These are phyloP conservation scores for Callaeas wilsoni DNA, from an alignment of 2,113 vertebrate genomes.

Conservation along the genomic window DNA sequence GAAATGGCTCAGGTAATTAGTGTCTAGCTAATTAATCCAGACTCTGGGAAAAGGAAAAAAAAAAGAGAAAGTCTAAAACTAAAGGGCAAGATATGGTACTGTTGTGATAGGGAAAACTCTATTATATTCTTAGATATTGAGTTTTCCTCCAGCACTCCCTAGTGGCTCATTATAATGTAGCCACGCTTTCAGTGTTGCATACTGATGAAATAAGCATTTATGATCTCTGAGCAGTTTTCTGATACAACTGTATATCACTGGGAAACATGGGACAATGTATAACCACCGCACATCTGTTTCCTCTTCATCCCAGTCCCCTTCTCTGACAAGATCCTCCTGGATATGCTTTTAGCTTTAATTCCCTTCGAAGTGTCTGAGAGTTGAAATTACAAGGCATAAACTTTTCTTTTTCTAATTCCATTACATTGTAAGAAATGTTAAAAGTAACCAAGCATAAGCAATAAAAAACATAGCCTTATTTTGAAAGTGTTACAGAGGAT, in stretches of 20 bases:
- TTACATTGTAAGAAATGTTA: neutral
- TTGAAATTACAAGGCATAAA: neutral
- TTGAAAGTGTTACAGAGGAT: neutral
- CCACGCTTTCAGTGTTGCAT: neutral
- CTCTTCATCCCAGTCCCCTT: neutral
- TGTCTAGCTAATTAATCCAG: slow-evolving; percentile 23
- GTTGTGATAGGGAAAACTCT: neutral
- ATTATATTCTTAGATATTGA: neutral
- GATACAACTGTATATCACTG: neutral
- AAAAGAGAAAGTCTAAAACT: neutral
- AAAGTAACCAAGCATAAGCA: neutral
- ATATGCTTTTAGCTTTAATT: neutral
- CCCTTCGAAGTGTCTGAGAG: neutral
- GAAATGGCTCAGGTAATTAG: slow-evolving; percentile 34
- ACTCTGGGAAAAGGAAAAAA: neutral
- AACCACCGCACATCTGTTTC: neutral
- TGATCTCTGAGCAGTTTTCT: neutral
- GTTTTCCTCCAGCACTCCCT: slow-evolving; percentile 34
- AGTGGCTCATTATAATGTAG: neutral
- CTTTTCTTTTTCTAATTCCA: neutral
- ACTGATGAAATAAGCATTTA: neutral
- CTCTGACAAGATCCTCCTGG: neutral
- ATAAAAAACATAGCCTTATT: neutral
- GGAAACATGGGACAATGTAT: neutral
- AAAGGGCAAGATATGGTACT: neutral